Evolutionary conservation across 2,113 vertebrate species (phyloP), one percentile per base, ranked within the genome.

Genomic region (Gallinago undulata): DNA sequence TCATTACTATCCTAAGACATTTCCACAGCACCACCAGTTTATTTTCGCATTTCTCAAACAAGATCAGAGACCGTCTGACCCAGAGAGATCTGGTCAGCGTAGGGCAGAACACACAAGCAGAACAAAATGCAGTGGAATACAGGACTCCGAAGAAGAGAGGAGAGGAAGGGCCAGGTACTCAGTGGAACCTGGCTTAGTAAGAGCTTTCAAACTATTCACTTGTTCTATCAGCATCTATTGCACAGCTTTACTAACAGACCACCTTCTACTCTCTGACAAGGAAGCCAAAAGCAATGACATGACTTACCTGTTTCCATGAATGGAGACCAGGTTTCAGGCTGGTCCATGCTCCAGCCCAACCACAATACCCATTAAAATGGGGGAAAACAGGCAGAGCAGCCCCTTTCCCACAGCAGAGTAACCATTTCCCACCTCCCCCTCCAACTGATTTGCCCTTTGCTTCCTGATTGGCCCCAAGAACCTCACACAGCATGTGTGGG

Each of bases 381-480:
- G 51, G 10, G 7, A 8, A 19, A 75, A 4, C 16, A 19, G 33
- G n/a, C 30, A 28, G 4, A 41, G 1, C n/a, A 78, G 5, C 66
- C 59, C 30, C 53, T 79, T 39, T 89, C 9, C 53, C 68, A 19
- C 21, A 39, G 16, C 19, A 63, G 4, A 72, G 33, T 1, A 57
- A 68, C 60, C 5, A 55, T 33, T 68, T 21, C 41, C 22, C 24
- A 64, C 16, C 48, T 51, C 13, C 51, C 33, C 19, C 43, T 72
- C 13, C 72, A 85, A 10, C 41, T 50, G 22, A 51, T 89, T 82
- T 95, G 56, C 80, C 87, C 87, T 89, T 95, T 81, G 33, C 69
- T 68, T 82, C 84, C 60, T 72, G 77, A 91, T 93, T 95, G 70
- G 87, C 84, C 89, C 74, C 74, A 81, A 78, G 80, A 86, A 87